These are phyloP conservation scores for Cardiocondyla obscurior DNA, from an alignment of 1,140 invertebrate species.

Conservation along the genomic window DNA sequence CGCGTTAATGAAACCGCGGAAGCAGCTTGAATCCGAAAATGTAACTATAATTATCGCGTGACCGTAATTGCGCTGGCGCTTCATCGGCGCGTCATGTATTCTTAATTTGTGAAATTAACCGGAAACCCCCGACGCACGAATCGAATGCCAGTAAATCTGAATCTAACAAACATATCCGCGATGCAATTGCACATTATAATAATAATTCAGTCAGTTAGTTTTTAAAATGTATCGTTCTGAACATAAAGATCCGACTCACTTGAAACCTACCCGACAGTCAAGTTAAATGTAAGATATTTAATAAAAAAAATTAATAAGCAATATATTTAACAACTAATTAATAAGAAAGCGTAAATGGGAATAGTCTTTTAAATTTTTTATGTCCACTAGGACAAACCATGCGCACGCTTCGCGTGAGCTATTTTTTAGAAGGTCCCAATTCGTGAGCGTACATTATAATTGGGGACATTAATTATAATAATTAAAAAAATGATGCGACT, in stretches of 20 bases:
- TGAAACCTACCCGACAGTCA: not conserved
- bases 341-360: not conserved
- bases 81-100: constrained; percentile 41
- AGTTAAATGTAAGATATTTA: not conserved
- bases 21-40: constrained; percentile 5
- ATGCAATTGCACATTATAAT: constrained; percentile 7
- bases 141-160: constrained; percentile 2
- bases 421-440: no score
- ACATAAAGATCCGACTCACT: not conserved
- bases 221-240: constrained; percentile 28
- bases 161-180: constrained; percentile 25
- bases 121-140: constrained; percentile 10
- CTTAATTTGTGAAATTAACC: constrained; percentile 52
- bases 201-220: constrained; percentile 30
- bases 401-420: no score
- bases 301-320: not conserved
- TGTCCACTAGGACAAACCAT: no score
- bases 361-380: not conserved
- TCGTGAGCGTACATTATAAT: no score
- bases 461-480: no score
- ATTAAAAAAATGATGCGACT: no score
- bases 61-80: constrained; percentile 44
- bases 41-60: constrained; percentile 43
- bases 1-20: constrained; percentile 30
- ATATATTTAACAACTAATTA: not conserved